These are phyloP conservation scores for Nesoenas mayeri DNA, from an alignment of 2,113 vertebrate species.

Conservation along the genomic window DNA sequence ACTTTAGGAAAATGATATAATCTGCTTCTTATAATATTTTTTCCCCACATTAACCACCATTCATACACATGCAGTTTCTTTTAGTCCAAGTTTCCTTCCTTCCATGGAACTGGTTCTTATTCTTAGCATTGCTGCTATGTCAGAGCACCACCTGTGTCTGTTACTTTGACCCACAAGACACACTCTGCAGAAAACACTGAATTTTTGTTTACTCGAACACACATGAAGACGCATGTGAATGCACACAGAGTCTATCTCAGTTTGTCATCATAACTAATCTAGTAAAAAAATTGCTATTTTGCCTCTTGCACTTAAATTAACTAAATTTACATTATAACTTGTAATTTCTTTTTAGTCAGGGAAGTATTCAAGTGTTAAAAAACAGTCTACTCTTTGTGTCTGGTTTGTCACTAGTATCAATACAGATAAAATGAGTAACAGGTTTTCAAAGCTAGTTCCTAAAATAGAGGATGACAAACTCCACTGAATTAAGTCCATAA, in stretches of 20 bases:
- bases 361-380: background rate
- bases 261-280: rapidly evolving
- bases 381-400: background rate
- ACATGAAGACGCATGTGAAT: rapidly evolving
- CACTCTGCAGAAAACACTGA: background rate
- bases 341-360: background rate
- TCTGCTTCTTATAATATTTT: background rate
- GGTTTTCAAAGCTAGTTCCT: background rate
- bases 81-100: background rate
- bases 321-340: background rate
- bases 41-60: background rate
- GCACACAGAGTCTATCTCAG: background rate
- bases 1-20: background rate
- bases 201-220: background rate
- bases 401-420: background rate
- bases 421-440: background rate
- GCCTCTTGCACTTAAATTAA: background rate
- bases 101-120: background rate
- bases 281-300: background rate
- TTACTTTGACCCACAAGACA: background rate
- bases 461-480: background rate
- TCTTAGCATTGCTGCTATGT: background rate
- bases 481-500: background rate
- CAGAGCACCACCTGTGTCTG: background rate
- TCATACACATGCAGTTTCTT: background rate